Base-by-base conservation (phyloP, 2,797 vertebrate genomes). In the Emys orbicularis region DNA sequence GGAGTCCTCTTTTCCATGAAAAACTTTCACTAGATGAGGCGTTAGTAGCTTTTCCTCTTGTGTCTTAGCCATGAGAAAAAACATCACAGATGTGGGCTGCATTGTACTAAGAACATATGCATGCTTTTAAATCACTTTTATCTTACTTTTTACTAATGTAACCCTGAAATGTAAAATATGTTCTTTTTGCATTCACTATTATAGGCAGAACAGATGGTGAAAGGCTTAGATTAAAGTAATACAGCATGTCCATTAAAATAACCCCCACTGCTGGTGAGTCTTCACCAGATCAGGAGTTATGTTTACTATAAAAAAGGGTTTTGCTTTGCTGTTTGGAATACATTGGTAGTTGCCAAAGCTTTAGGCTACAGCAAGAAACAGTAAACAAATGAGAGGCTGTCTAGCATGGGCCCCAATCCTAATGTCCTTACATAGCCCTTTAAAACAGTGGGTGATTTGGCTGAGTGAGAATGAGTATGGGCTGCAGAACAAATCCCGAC, bases 41-140 rank as follows among this genome's bases (percentile, higher is more conserved):
- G 90, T 97, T 96, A 98, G 93, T 94, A 98, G 97, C 93, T 98
- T 61, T 98, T 97, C 88, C 83, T 97, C 97, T 97, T 98, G 98
- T 98, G 97, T 97, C 96, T 97, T 95, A 97, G 98, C 93, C 97
- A 97, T 89, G 95, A 98, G 97, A 93, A 97, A 96, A 97, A 98
- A 82, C 79, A 97, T 97, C 97, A 98, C 98, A 98, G 98, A 98
- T 98, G 98, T 96, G 0, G 93, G 81, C 95, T 97, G 96, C 92
- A 96, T 97, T 98, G 96, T 94, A 97, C 97, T 88, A 61, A 94
- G 97, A 98, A 98, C 98, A 98, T 98, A 98, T 98, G 98, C 97
- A 97, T 95, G 97, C 98, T 98, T 98, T 98, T 98, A 98, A 98
- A 98, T 98, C 98, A 98, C 98, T 98, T 98, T 98, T 98, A 98